Conservation (phyloP, 2,113 vertebrate genomes). For the Zeus faber region DNA sequence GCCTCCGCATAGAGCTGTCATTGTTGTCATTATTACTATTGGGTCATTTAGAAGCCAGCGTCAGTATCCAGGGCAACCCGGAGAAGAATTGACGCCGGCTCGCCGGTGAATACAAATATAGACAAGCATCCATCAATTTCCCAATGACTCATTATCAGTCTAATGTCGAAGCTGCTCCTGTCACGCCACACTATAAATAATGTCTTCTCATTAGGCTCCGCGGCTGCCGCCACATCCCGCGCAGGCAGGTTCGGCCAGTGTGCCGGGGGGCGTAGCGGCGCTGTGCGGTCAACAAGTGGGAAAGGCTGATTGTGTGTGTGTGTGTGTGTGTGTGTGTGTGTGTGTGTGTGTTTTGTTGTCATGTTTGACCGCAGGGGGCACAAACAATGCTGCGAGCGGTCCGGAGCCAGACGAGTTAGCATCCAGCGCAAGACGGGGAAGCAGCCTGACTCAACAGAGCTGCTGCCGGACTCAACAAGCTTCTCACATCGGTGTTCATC, state of each 20-base stretch:
- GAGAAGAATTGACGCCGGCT: constrained; percentile 55
- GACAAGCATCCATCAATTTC: constrained; percentile 69
- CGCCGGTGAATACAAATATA: constrained; percentile 69
- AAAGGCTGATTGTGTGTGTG: constrained; percentile 1
- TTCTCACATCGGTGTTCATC: no score
- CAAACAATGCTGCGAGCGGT: neutral
- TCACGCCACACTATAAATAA: constrained; percentile 66
- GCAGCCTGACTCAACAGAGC: constrained; percentile 11
- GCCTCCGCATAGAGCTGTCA: constrained; percentile 49
- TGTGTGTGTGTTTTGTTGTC: neutral
- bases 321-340: constrained; percentile 19
- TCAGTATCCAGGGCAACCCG: constrained; percentile 65
- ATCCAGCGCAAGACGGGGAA: constrained; percentile 1
- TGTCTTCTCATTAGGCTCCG: constrained; percentile 61
- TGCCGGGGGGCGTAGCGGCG: constrained; percentile 4
- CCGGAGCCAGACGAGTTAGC: constrained; percentile 12
- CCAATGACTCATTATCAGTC: constrained; percentile 64
- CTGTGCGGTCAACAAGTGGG: neutral
- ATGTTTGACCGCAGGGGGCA: neutral
- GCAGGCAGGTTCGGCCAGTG: no score
- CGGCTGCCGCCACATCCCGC: neutral
- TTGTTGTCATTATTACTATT: constrained; percentile 68
- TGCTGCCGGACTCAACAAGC: no score
- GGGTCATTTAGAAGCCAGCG: constrained; percentile 66
- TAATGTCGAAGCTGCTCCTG: constrained; percentile 56